Evolutionary conservation across 2,113 vertebrate genomes (phyloP), one percentile per base, ranked within the genome.

Genomic region (Brachyhypopomus occidentalis): DNA sequence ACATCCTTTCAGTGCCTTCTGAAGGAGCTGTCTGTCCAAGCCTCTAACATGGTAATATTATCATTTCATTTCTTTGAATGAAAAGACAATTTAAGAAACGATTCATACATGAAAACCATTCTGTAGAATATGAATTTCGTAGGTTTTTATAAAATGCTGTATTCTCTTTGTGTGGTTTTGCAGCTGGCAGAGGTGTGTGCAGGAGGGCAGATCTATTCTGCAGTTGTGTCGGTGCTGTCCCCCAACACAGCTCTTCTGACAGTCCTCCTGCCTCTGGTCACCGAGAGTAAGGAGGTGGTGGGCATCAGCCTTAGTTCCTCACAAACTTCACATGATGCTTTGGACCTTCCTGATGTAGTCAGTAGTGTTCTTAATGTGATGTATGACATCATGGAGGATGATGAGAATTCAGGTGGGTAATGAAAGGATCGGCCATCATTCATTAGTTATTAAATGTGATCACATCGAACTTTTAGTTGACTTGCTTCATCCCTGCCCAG

Each of bases 121-220:
- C 5, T 45, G 9, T 45, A 7, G 41, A 45, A 45, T 8, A 45
- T 45, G 41, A 8, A 8, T 45, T 45, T 8, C 5, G 45, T 52
- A 52, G 12, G 7, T 52, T 52, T 52, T 52, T 52, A 14, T 52
- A 14, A 52, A 52, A 52, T 14, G 12, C 14, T 8, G 4, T 25
- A 45, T 63, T 0, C 25, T 8, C 1, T 69, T 82, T 12, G 0
- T 84, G 58, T 55, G 19, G 36, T 80, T 69, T 0, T 58, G 27
- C 79, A 99, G 98, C 88, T 96, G 84, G 95, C 93, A 79, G 94
- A 94, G 22, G 93, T 98, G 41, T 90, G 85, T 30, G 81, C 92
- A 66, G 79, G 83, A 11, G 90, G 89, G 80, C 88, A 90, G 16
- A 80, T 91, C 11, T 74, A 87, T 82, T 94, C 95, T 0, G 97